Percentiles rank a stretch among this genome's conserved stretches.
Conservation (phyloP, 2,888 invertebrate species). For the Pandemis cinnamomeana region DNA sequence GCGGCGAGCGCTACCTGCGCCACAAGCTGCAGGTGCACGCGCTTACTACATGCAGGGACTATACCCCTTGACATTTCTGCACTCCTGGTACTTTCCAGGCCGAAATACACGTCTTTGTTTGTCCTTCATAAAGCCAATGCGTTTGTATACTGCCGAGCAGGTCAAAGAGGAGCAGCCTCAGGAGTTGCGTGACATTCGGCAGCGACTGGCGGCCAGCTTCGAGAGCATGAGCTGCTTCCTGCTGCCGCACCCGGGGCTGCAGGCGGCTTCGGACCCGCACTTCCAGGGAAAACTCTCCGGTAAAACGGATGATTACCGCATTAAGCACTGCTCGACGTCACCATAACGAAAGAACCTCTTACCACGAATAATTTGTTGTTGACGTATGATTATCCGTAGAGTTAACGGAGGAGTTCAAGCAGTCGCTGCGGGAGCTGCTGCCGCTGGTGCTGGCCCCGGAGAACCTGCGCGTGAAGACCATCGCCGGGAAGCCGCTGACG, state of each 20-base stretch:
- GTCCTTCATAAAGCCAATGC: too few species aligned
- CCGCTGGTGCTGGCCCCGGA: slow-evolving; percentile 92
- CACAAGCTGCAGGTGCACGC: slow-evolving; percentile 88
- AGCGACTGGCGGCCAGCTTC: slow-evolving; percentile 95
- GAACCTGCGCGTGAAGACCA: slow-evolving; percentile 94
- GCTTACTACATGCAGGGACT: not conserved
- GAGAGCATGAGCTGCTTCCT: slow-evolving; percentile 94
- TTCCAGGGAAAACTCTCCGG: slow-evolving; percentile 94
- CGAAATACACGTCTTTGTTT: too few species aligned
- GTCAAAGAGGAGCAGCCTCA: slow-evolving; percentile 92
- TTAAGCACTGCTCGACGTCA: not conserved
- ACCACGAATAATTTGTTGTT: too few species aligned
- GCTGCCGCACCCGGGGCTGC: slow-evolving; percentile 97
- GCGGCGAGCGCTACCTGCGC: slow-evolving; percentile 92
- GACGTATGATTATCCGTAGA: slow-evolving; percentile 77
- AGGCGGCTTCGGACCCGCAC: slow-evolving; percentile 93
- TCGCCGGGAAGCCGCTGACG: slow-evolving; percentile 95
- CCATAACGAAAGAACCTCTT: too few species aligned
- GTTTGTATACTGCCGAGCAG: slow-evolving; percentile 49
- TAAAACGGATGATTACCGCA: slow-evolving; percentile 47
- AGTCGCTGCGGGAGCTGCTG: slow-evolving; percentile 89
- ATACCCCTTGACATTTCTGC: too few species aligned
- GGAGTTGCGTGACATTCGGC: slow-evolving; percentile 92
- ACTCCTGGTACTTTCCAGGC: too few species aligned
- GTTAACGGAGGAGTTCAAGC: slow-evolving; percentile 93